Evolutionary conservation across 2,888 invertebrate genomes (phyloP).

Genomic region (Cheilosia pagana): DNA sequence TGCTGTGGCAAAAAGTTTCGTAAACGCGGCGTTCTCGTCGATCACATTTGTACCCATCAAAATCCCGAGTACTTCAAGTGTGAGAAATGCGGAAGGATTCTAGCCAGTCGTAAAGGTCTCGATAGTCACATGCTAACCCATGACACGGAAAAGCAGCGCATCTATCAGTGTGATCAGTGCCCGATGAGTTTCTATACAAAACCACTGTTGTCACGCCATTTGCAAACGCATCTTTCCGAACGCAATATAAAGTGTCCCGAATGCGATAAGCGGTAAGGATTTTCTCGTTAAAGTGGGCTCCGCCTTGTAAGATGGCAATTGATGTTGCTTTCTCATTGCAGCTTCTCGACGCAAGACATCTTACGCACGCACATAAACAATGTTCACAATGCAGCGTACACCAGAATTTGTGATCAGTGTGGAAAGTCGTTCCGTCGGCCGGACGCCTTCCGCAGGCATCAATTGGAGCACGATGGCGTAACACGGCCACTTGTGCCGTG

Average conservation of each 20-base stretch:
- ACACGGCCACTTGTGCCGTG: constrained; percentile 79
- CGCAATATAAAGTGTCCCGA: constrained; percentile 79
- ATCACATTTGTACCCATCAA: constrained; percentile 80
- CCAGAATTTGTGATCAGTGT: constrained; percentile 81
- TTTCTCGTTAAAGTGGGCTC: background rate
- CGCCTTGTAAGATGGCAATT: background rate
- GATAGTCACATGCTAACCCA: constrained; percentile 79
- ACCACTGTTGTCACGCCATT: constrained; percentile 79
- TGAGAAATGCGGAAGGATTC: constrained; percentile 78
- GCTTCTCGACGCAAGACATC: constrained; percentile 79
- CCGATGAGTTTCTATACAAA: constrained; percentile 79
- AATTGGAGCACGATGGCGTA: constrained; percentile 80
- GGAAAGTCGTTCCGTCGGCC: constrained; percentile 80
- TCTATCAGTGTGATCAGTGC: constrained; percentile 80
- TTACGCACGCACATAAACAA: constrained; percentile 79
- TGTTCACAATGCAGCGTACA: constrained; percentile 80
- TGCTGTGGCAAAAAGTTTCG: constrained; percentile 81
- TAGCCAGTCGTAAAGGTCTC: constrained; percentile 78
- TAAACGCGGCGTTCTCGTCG: constrained; percentile 80
- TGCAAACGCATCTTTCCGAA: constrained; percentile 80
- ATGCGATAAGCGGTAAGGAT: constrained; percentile 79
- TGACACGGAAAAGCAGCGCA: constrained; percentile 78
- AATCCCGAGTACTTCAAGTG: constrained; percentile 82
- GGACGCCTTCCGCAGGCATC: constrained; percentile 80
- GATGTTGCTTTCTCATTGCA: constrained; percentile 63